Evolutionary conservation across 2,888 invertebrate species (phyloP).

Genomic region (Poecilus cupreus): DNA sequence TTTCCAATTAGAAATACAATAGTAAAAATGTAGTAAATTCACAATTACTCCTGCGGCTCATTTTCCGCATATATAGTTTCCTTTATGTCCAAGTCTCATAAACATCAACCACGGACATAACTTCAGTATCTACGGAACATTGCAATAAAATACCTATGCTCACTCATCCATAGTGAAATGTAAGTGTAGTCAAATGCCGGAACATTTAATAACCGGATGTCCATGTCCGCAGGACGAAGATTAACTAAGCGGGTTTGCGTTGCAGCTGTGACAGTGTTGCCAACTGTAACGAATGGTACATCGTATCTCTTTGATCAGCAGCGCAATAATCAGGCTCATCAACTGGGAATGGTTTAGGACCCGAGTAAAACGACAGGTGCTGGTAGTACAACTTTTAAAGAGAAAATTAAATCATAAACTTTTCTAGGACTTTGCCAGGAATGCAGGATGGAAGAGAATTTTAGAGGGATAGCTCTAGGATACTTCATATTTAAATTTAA

Average conservation of each 20-base stretch:
- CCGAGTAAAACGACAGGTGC: conserved; percentile 15
- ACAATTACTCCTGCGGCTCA: neutral
- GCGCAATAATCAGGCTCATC: conserved; percentile 20
- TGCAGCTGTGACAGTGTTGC: conserved; percentile 20
- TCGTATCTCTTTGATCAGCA: conserved; percentile 27
- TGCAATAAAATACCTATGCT: neutral
- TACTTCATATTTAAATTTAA: no score
- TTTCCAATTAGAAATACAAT: no score
- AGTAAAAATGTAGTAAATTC: neutral
- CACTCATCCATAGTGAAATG: neutral
- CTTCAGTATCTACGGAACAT: neutral
- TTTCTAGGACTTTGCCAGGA: neutral
- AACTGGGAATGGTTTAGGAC: neutral
- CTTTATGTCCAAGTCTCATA: neutral
- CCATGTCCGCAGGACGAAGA: neutral
- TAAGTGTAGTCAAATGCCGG: neutral
- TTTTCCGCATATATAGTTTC: neutral
- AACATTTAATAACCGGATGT: conserved; percentile 7
- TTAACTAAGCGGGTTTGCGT: conserved; percentile 9
- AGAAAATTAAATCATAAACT: conserved; percentile 23
- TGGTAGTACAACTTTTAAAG: conserved; percentile 1
- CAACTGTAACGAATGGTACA: neutral
- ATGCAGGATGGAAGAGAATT: no score
- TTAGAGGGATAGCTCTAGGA: no score
- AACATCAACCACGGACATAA: neutral